Base-by-base conservation (phyloP, 1,140 invertebrate genomes). In the Matsumurasca onukii region DNA sequence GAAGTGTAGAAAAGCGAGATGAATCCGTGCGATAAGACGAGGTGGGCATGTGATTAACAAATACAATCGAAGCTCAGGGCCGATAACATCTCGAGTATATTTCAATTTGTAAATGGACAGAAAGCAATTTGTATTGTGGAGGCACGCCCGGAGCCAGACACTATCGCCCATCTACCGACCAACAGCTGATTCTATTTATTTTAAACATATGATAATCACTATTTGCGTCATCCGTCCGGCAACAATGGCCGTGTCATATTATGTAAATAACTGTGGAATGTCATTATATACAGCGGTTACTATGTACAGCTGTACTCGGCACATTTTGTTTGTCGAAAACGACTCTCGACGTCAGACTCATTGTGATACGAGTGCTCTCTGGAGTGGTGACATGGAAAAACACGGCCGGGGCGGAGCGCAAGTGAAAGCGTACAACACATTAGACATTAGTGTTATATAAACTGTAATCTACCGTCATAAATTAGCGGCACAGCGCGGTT, bases 41-140 rank as follows among this genome's bases (percentile, higher is more conserved):
- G 34, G 34, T 39, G 34, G 34, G 34, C 34, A 39, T 39, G 55
- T 59, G 55, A 59, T 59, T 59, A 59, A 59, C 55, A 59, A 59
- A 59, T 27, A 59, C 55, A 59, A 59, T 59, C 55, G 55, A 5
- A 24, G 25, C 55, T 3, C 55, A 9, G 3, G 3, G 22, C 25
- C 22, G 25, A 27, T 27, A 59, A 25, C 55, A 5, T 22, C 24
- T 24, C 15, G 55, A 59, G 55, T 59, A 59, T 59, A 59, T 59
- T 59, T 59, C 55, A 59, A 59, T 59, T 59, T 59, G 55, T 59
- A 59, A 59, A 59, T 59, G 55, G 55, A 59, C 55, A 59, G 55
- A 59, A 24, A 24, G 55, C 55, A 59, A 59, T 59, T 59, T 59
- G 55, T 59, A 59, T 59, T 24, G 55, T 24, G 25, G 55, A 59